Evolutionary conservation across 2,888 invertebrate species (phyloP).

Genomic region (Orthonevra nobilis): DNA sequence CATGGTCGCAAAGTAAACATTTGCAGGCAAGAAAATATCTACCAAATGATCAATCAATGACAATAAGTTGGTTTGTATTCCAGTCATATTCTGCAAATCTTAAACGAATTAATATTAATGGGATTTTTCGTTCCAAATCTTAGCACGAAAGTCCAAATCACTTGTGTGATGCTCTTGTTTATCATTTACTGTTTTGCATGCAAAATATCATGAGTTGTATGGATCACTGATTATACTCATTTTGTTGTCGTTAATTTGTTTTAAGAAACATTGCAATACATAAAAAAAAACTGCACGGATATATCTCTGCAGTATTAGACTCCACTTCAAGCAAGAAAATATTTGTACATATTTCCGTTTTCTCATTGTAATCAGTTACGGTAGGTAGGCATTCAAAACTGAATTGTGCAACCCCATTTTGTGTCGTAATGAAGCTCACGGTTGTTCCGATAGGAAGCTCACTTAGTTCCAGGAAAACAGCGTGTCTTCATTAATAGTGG

Average conservation of each 20-base stretch:
- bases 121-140: too few species aligned
- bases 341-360: slow-evolving; percentile 43
- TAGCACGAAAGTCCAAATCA: too few species aligned
- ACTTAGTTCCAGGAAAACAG: slow-evolving; percentile 51
- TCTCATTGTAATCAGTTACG: slow-evolving; percentile 54
- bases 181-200: too few species aligned
- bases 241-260: not conserved
- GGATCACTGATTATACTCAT: not conserved
- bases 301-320: too few species aligned
- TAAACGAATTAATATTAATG: not conserved
- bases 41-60: not conserved
- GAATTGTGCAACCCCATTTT: slow-evolving; percentile 1
- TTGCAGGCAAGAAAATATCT: not conserved
- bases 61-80: slow-evolving; percentile 17
- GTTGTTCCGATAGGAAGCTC: slow-evolving; percentile 59
- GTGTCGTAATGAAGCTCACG: slow-evolving; percentile 16
- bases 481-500: slow-evolving; percentile 28
- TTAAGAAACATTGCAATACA: slow-evolving; percentile 1
- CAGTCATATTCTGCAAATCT: not conserved
- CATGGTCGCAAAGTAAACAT: not conserved
- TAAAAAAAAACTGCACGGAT: not conserved
- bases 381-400: slow-evolving; percentile 17
- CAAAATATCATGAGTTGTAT: too few species aligned
- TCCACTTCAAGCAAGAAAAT: too few species aligned
- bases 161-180: not conserved